Evolutionary conservation across 2,888 invertebrate genomes (phyloP).

Genomic region (Pelosia muscerda): DNA sequence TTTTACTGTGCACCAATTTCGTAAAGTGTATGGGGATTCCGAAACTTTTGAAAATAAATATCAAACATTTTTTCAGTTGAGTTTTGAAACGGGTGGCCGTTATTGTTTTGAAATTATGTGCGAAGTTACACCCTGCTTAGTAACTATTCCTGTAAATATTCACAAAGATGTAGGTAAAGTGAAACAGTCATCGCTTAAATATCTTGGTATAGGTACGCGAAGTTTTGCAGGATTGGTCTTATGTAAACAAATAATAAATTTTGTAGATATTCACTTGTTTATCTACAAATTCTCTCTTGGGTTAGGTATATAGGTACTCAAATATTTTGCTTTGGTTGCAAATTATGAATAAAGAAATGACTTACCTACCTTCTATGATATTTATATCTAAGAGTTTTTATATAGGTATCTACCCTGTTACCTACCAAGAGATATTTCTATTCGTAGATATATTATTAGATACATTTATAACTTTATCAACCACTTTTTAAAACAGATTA

Average conservation of each 20-base stretch:
- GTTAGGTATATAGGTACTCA: no score
- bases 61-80: not conserved
- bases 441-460: no score
- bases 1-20: not conserved
- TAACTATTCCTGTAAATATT: slow-evolving; percentile 6
- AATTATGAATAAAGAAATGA: not conserved
- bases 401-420: no score
- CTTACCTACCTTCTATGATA: not conserved
- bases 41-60: not conserved
- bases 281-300: slow-evolving; percentile 6
- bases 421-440: no score
- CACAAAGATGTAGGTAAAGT: not conserved
- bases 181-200: slow-evolving; percentile 7
- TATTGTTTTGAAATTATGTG: not conserved
- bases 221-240: not conserved
- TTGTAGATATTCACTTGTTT: not conserved
- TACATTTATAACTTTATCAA: no score
- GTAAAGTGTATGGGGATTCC: no score
- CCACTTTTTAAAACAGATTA: no score
- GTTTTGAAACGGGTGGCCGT: not conserved
- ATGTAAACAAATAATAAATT: slow-evolving; percentile 40
- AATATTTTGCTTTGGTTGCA: slow-evolving; percentile 12
- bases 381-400: no score
- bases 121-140: not conserved
- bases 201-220: not conserved